phyloP scores from a whole-genome alignment of 2,797 vertebrate species.

The Lithobates sylvaticus region DNA sequence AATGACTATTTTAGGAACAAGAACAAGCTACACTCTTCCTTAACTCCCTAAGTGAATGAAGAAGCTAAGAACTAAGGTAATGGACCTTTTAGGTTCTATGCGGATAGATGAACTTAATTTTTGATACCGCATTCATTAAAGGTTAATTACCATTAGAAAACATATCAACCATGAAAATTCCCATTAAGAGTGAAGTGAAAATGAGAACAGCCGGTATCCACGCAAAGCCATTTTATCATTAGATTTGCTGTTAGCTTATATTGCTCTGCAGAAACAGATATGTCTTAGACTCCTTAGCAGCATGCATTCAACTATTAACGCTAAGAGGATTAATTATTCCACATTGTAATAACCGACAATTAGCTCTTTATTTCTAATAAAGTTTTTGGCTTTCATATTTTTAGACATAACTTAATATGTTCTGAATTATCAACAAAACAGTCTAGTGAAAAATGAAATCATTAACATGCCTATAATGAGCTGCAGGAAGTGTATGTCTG shows the following conservation, averaged over 20 bases:
- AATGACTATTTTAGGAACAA: neutral
- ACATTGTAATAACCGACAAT: conserved; percentile 48
- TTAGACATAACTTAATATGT: conserved; percentile 1
- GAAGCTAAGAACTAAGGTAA: conserved; percentile 34
- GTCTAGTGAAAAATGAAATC: neutral
- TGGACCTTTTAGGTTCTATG: conserved; percentile 45
- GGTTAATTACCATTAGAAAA: conserved; percentile 58
- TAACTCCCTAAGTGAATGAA: conserved; percentile 7
- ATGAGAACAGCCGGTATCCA: conserved; percentile 39
- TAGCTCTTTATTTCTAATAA: conserved; percentile 43
- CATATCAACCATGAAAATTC: conserved; percentile 56
- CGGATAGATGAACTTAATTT: conserved; percentile 53
- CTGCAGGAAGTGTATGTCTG: neutral
- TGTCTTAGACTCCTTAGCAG: conserved; percentile 50
- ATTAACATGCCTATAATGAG: neutral
- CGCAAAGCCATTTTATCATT: conserved; percentile 41
- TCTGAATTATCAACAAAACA: conserved; percentile 13
- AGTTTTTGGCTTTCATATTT: conserved; percentile 26
- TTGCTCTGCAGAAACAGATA: conserved; percentile 32
- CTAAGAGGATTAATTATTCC: conserved; percentile 48
- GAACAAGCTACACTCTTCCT: conserved; percentile 5
- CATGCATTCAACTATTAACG: conserved; percentile 44
- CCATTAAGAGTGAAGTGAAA: conserved; percentile 56
- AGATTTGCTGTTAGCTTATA: conserved; percentile 44
- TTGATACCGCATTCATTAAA: conserved; percentile 54